Percentiles rank a stretch among this genome's conserved stretches.
Conservation (phyloP, 2,113 vertebrate genomes). For the Ammodramus savannarum region DNA sequence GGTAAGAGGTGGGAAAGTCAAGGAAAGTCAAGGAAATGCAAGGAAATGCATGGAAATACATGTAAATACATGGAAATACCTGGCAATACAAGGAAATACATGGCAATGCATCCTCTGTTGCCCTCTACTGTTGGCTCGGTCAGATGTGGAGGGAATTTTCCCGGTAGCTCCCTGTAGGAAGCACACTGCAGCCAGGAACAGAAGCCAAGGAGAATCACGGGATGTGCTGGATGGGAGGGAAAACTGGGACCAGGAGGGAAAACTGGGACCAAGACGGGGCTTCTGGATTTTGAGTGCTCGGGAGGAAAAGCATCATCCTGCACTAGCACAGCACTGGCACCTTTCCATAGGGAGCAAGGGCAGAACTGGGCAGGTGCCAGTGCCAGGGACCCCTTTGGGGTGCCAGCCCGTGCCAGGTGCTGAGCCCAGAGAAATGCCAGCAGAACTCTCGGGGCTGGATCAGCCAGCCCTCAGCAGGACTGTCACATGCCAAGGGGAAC, state of each 20-base stretch:
- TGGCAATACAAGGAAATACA: too few relatives aligned
- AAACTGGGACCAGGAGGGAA: background rate
- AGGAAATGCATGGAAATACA: background rate
- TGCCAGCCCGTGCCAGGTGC: background rate
- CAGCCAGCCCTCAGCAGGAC: background rate
- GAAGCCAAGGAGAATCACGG: background rate
- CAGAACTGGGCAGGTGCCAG: background rate
- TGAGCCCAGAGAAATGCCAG: background rate
- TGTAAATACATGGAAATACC: too few relatives aligned
- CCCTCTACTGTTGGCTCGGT: slow-evolving; percentile 1
- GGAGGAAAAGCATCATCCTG: background rate
- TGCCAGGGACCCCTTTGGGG: background rate
- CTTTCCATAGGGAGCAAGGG: background rate
- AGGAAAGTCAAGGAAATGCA: background rate
- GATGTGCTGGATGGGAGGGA: background rate
- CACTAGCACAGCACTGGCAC: background rate
- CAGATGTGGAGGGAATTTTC: background rate
- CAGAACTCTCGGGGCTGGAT: background rate
- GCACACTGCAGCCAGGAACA: background rate
- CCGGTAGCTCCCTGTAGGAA: background rate
- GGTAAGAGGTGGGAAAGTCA: background rate
- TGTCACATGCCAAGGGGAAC: background rate
- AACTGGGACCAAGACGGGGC: background rate
- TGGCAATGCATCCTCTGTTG: background rate
- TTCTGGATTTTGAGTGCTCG: background rate